Evolutionary conservation across 2,797 vertebrate genomes (phyloP), one percentile per base, ranked within the genome.

Genomic region (Hyperoplus lanceolatus): DNA sequence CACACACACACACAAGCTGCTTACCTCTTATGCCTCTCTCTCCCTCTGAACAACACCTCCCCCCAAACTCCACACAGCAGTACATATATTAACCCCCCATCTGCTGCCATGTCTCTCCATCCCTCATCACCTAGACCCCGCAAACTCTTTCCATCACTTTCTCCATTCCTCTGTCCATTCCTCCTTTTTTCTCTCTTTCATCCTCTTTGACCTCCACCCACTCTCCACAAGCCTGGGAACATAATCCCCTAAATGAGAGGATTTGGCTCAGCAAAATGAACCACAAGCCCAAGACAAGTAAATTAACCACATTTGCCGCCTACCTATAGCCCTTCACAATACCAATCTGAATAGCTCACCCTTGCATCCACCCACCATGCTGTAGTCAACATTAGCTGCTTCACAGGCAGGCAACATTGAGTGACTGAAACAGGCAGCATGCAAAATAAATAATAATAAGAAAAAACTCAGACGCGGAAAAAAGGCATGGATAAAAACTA

Each of bases 241-340:
- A 79, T 84, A 91, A 84, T 82, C 90, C 82, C 62, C 56, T 78
- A 92, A 93, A 94, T 89, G 89, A 92, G 72, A 89, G 84, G 77
- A 86, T 92, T 91, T 90, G 84, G 82, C 81, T 92, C 85, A 86
- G 87, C 84, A 82, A 90, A 93, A 88, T 77, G 55, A 84, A 85
- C 75, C 84, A 78, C 77, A 70, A 83, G 79, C 55, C 75, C 56
- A 89, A 89, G 57, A 82, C 79, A 85, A 89, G 84, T 75, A 90
- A 87, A 87, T 87, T 69, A 83, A 86, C 69, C 79, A 83, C 64
- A 75, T 84, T 85, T 82, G 70, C 82, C 72, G 43, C 82, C 91
- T 76, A 87, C 88, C 79, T 82, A 69, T 29, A 29, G 29, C 73
- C 51, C 79, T 86, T 79, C 74, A 82, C 82, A 85, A 81, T 69